Conservation (phyloP, 2,888 invertebrate species). For the Eupithecia insigniata region DNA sequence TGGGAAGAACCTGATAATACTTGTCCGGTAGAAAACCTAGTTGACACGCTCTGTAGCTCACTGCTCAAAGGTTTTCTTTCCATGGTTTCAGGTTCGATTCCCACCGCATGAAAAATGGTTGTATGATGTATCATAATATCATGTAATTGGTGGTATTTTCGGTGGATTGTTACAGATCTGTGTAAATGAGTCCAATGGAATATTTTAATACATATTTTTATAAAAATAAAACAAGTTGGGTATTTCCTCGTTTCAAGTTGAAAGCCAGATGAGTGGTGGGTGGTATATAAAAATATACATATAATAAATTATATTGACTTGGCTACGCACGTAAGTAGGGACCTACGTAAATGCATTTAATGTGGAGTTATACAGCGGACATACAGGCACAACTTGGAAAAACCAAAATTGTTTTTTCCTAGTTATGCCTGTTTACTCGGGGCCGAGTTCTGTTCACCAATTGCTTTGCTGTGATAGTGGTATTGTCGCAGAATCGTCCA, state of each 20-base stretch:
- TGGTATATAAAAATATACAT: neutral
- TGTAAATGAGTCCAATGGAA: conserved; percentile 41
- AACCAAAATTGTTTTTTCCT: neutral
- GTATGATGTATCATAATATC: neutral
- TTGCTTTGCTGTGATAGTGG: too few species aligned
- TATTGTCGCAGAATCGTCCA: too few species aligned
- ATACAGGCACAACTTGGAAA: neutral
- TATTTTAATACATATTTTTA: conserved; percentile 33
- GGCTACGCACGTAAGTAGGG: neutral
- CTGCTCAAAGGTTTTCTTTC: neutral
- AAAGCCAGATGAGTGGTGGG: neutral
- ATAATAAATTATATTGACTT: neutral
- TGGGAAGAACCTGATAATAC: too few species aligned
- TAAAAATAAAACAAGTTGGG: conserved; percentile 24
- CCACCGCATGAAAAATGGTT: neutral
- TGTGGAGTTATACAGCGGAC: neutral
- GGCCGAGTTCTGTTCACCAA: too few species aligned
- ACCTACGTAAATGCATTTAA: neutral
- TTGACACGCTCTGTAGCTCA: neutral
- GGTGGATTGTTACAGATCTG: conserved; percentile 23
- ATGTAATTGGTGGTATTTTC: neutral
- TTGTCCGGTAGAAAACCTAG: neutral
- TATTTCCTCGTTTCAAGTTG: conserved; percentile 35
- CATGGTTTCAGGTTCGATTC: neutral
- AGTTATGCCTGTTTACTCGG: too few species aligned